Evolutionary conservation across 1,140 invertebrate species (phyloP), one percentile per base, ranked within the genome.

Genomic region (Drosophila melanica): DNA sequence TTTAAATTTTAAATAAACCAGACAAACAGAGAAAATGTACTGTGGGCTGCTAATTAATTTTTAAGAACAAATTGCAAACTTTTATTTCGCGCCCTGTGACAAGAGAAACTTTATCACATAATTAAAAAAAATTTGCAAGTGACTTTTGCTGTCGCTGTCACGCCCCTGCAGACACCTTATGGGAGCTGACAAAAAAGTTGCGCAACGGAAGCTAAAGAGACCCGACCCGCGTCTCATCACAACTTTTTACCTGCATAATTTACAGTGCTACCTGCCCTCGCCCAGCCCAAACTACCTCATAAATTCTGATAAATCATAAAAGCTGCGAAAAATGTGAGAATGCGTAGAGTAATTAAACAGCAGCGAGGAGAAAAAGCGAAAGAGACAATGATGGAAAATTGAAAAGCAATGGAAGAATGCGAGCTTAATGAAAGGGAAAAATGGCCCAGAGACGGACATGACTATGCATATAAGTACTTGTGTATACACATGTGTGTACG

Each of bases 71-170:
- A 77, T 64, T 73, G 12, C 33, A 27, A 33, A 50, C 27, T 50
- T 55, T 58, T 27, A 18, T 58, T n/a, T 44, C 14, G 14, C n/a
- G 10, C 39, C 12, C n/a, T 57, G 68, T 67, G 67, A 73, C 73
- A 73, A 77, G 77, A 63, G 51, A 80, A 86, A 84, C 77, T 85
- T 80, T 80, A 77, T 63, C 68, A 87, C 84, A 87, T 87, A 86
- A 86, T 86, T 86, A 87, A 82, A 87, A 65, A 86, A 87, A 70
- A 80, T 77, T 59, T 42, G 42, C 42, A 69, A 63, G 51, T 57
- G 71, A 70, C 58, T 75, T 70, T 75, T 58, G 50, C 66, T 50
- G 45, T 14, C 27, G 39, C 35, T 48, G 23, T 35, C 39, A 59
- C 10, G 2, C 2, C 11, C 27, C 27, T 10, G 39, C n/a, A 14